Evolutionary conservation across 2,888 invertebrate species (phyloP).

Genomic region (Himalopsyche tibetana): DNA sequence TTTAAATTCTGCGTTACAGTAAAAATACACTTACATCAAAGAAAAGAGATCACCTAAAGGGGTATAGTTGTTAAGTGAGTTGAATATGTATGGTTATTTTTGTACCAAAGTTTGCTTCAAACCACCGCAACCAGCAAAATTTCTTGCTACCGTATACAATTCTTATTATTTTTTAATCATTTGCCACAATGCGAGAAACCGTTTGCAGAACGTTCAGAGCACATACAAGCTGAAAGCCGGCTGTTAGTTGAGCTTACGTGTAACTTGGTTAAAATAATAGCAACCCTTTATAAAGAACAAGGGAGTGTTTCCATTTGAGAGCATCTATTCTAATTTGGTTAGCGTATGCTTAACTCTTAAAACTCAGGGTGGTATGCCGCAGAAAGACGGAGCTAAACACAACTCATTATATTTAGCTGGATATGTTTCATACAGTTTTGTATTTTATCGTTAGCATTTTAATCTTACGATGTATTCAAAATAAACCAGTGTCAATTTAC

Average conservation of each 20-base stretch:
- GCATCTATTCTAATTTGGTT: constrained; percentile 40
- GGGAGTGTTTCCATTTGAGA: constrained; percentile 31
- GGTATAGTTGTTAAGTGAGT: no score
- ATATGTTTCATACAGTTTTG: constrained; percentile 1
- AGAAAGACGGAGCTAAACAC: constrained; percentile 9
- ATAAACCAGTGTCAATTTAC: background rate
- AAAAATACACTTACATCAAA: no score
- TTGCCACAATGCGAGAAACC: background rate
- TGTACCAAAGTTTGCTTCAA: no score
- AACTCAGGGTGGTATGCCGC: constrained; percentile 13
- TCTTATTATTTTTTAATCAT: constrained; percentile 40
- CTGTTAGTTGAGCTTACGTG: constrained; percentile 32
- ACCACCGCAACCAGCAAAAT: no score
- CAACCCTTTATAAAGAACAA: constrained; percentile 42
- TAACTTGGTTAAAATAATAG: constrained; percentile 41
- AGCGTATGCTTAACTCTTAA: constrained; percentile 35
- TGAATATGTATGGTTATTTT: no score
- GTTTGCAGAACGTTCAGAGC: constrained; percentile 4
- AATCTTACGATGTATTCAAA: background rate
- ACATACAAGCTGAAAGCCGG: constrained; percentile 12
- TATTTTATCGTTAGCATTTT: background rate
- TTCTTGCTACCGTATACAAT: background rate
- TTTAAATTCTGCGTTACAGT: no score
- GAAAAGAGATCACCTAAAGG: no score
- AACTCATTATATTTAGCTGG: constrained; percentile 19